A percentile compares a stretch with the other conserved stretches of the same genome.
These are phyloP conservation scores for Phlogophora meticulosa DNA, from an alignment of 2,888 invertebrate species.

Conservation along the genomic window DNA sequence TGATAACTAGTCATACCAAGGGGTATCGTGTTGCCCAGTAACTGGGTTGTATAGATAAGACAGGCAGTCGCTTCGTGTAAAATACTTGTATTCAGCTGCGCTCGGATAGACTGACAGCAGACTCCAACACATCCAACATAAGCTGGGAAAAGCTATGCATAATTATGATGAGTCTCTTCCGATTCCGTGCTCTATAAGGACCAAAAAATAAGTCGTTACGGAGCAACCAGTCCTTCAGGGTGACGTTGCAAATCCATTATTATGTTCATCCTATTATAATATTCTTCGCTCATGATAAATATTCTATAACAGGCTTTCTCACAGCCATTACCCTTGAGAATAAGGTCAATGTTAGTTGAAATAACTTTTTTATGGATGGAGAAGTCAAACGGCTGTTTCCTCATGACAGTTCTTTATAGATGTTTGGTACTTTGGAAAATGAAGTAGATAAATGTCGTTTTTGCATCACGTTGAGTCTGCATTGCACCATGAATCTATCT, in stretches of 20 bases:
- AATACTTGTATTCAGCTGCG: too few relatives aligned
- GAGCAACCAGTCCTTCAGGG: constrained; percentile 15
- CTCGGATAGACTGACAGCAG: too few relatives aligned
- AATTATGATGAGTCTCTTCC: neutral
- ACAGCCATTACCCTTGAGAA: constrained; percentile 38
- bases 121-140: too few relatives aligned
- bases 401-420: neutral
- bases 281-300: constrained; percentile 44
- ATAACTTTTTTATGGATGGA: constrained; percentile 35
- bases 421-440: neutral
- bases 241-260: constrained; percentile 49
- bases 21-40: too few relatives aligned
- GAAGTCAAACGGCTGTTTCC: constrained; percentile 11
- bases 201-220: constrained; percentile 19
- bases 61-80: too few relatives aligned
- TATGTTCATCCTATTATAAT: constrained; percentile 33
- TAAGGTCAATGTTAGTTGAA: constrained; percentile 57
- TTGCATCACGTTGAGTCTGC: too few relatives aligned
- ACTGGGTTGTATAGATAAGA: too few relatives aligned
- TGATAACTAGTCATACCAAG: too few relatives aligned
- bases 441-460: neutral
- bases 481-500: too few relatives aligned
- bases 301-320: constrained; percentile 38
- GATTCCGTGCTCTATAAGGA: neutral
- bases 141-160: too few relatives aligned